Conservation (phyloP, 1,140 invertebrate genomes). For the Zaprionus kolodkinae region DNA sequence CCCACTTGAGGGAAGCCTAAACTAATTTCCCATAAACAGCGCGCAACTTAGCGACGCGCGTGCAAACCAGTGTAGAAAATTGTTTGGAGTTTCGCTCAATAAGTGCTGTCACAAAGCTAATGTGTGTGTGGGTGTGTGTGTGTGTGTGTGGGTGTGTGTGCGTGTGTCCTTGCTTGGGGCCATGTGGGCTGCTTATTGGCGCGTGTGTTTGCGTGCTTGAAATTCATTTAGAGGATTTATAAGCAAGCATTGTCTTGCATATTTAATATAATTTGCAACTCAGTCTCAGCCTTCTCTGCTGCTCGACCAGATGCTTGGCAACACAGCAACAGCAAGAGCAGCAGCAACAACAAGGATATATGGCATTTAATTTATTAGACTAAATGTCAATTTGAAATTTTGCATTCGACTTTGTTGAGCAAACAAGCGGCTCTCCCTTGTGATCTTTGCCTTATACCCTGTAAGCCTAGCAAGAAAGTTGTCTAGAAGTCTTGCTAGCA, state of each 20-base stretch:
- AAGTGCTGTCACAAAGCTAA: slow-evolving; percentile 42
- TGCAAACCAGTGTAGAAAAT: slow-evolving; percentile 60
- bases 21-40: slow-evolving; percentile 77
- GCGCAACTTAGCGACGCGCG: slow-evolving; percentile 61
- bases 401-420: slow-evolving; percentile 64
- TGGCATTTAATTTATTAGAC: slow-evolving; percentile 72
- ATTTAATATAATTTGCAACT: slow-evolving; percentile 78
- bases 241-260: slow-evolving; percentile 78
- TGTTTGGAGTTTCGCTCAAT: slow-evolving; percentile 29
- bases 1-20: slow-evolving; percentile 49
- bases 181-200: slow-evolving; percentile 55
- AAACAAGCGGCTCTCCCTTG: slow-evolving; percentile 44
- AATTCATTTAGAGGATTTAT: slow-evolving; percentile 81
- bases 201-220: slow-evolving; percentile 80
- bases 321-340: too few species aligned
- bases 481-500: background rate
- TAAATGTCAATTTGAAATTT: slow-evolving; percentile 78
- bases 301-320: slow-evolving; percentile 25
- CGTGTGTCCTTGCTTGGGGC: slow-evolving; percentile 12
- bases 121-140: slow-evolving; percentile 10
- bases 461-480: background rate
- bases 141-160: slow-evolving; percentile 6
- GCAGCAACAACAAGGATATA: slow-evolving; percentile 42
- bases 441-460: slow-evolving; percentile 35
- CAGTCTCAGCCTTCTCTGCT: slow-evolving; percentile 20